A percentile compares a stretch with the other conserved stretches of the same genome.
These are phyloP conservation scores for Octopus sinensis DNA, from an alignment of 1,140 invertebrate genomes.

Conservation along the genomic window DNA sequence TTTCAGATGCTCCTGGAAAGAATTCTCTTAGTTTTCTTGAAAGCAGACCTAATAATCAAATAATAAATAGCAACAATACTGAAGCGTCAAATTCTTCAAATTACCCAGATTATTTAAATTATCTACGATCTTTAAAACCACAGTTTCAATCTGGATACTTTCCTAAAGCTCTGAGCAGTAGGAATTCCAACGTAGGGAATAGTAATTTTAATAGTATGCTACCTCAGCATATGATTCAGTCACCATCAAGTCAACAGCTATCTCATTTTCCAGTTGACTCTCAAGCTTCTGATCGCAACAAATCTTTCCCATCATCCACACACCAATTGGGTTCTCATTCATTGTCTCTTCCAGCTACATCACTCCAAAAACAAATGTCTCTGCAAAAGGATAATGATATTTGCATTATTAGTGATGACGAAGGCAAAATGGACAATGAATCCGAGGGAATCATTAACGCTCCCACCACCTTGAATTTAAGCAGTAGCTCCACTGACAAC, in stretches of 20 bases:
- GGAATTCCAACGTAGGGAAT: no score
- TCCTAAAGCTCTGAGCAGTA: no score
- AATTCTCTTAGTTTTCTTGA: not conserved
- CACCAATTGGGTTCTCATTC: not conserved
- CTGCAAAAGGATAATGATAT: constrained; percentile 2
- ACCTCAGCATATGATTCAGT: no score
- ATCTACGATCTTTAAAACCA: not conserved
- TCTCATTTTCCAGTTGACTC: no score
- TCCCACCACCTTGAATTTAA: not conserved
- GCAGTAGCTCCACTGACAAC: not conserved
- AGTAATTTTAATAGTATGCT: no score
- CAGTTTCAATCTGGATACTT: not conserved
- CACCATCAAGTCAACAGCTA: no score
- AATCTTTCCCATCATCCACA: not conserved
- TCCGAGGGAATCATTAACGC: not conserved
- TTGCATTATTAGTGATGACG: not conserved
- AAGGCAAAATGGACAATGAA: not conserved
- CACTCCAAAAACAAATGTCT: not conserved
- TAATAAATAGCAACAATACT: not conserved
- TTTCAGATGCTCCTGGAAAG: not conserved
- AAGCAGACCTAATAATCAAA: not conserved
- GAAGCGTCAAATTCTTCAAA: not conserved
- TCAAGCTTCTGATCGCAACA: no score
- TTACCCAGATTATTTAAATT: not conserved
- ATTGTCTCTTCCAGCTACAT: not conserved